Evolutionary conservation across 2,113 vertebrate species (phyloP).

Genomic region (Rhagologus leucostigma): DNA sequence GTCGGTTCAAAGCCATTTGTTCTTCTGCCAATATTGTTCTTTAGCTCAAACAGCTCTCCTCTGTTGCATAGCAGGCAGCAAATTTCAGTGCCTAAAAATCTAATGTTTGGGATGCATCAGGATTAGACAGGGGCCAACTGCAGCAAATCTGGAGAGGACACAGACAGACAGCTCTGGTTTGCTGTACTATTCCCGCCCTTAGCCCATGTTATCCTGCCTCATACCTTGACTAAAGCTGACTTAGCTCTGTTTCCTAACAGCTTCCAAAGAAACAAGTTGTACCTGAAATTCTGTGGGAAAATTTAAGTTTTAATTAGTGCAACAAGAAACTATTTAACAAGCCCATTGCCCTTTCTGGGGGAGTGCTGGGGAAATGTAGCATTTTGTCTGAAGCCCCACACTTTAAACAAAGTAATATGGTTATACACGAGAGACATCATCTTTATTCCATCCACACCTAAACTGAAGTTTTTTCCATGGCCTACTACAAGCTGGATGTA

Average conservation of each 20-base stretch:
- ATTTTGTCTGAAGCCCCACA: background rate
- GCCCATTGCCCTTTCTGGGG: background rate
- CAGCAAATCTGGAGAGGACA: background rate
- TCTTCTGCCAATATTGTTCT: slow-evolving; percentile 26
- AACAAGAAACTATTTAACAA: background rate
- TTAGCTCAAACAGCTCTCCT: slow-evolving; percentile 13
- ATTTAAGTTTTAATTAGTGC: background rate
- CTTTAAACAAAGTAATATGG: background rate
- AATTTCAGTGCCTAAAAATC: background rate
- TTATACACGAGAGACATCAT: background rate
- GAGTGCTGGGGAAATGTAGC: background rate
- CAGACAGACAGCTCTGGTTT: background rate
- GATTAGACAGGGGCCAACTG: background rate
- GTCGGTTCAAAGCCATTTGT: slow-evolving; percentile 44
- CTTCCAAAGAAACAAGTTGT: background rate
- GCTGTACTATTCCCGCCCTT: background rate
- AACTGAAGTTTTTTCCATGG: background rate
- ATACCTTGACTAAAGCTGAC: background rate
- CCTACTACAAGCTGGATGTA: background rate
- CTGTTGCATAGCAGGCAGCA: background rate
- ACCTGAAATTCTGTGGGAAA: background rate
- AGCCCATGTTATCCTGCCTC: background rate
- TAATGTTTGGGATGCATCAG: background rate
- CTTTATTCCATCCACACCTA: background rate
- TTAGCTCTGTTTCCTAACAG: background rate